Percentiles rank a stretch among this genome's conserved stretches.
Conservation (phyloP, 64 coral and sea anemone genomes). For the Cladopsammia gracilis region DNA sequence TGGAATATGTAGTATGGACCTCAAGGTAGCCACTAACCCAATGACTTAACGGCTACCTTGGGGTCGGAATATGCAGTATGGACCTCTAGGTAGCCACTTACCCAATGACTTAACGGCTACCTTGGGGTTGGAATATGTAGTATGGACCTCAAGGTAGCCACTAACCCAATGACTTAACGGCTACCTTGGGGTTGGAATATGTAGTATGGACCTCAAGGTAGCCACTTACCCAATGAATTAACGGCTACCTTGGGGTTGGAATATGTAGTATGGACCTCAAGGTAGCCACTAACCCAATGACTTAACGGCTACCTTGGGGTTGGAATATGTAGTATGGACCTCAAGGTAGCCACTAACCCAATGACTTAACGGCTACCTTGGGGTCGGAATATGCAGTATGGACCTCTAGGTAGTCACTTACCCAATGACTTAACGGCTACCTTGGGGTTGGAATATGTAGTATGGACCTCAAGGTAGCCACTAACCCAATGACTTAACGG, state of each 20-base stretch:
- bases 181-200: too few relatives aligned
- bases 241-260: too few relatives aligned
- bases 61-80: not conserved
- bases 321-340: not conserved
- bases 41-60: too few relatives aligned
- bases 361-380: not conserved
- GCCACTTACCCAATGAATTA: too few relatives aligned
- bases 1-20: not conserved
- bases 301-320: not conserved
- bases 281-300: not conserved
- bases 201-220: too few relatives aligned
- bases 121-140: too few relatives aligned
- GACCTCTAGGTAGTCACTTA: not conserved
- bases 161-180: too few relatives aligned
- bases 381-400: not conserved
- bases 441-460: not conserved
- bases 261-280: too few relatives aligned
- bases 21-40: not conserved
- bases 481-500: too few relatives aligned
- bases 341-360: not conserved
- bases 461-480: too few relatives aligned
- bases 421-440: not conserved
- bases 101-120: not conserved
- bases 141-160: not conserved
- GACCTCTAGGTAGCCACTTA: not conserved